These are phyloP conservation scores for Knipowitschia caucasica DNA, from an alignment of 2,797 vertebrate genomes.

Conservation along the genomic window DNA sequence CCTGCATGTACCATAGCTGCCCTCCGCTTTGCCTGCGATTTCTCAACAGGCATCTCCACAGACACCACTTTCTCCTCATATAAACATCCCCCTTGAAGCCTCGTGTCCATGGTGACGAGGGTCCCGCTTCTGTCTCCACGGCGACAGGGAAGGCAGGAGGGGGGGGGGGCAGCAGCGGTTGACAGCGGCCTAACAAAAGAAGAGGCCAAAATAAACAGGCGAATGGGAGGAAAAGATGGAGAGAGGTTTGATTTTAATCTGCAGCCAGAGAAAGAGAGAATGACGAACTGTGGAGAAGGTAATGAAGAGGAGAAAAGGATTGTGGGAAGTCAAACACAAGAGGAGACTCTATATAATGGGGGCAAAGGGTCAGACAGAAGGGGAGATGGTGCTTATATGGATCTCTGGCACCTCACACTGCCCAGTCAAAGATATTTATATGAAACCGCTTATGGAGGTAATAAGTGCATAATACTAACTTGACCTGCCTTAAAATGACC, in stretches of 20 bases:
- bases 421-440: background rate
- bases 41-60: conserved; percentile 51
- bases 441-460: too few relatives aligned
- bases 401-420: conserved; percentile 2
- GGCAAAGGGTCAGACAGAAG: conserved; percentile 1
- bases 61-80: conserved; percentile 17
- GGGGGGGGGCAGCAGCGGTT: conserved; percentile 53
- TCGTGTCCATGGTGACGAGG: conserved; percentile 73
- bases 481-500: background rate
- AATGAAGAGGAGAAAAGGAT: conserved; percentile 42
- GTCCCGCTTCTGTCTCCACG: conserved; percentile 77
- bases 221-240: conserved; percentile 30
- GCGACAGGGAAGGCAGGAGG: conserved; percentile 62
- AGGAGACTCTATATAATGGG: conserved; percentile 25
- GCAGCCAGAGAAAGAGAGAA: conserved; percentile 41
- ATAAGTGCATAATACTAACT: background rate
- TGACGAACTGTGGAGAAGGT: conserved; percentile 43
- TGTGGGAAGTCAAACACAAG: conserved; percentile 10
- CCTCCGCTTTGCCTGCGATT: conserved; percentile 3
- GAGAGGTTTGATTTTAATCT: conserved; percentile 67
- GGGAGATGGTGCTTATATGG: background rate
- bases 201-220: conserved; percentile 49
- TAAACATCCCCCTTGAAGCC: conserved; percentile 45
- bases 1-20: conserved; percentile 64
- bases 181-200: conserved; percentile 49